Conservation (phyloP, 2,888 invertebrate species). For the Myopa testacea region DNA sequence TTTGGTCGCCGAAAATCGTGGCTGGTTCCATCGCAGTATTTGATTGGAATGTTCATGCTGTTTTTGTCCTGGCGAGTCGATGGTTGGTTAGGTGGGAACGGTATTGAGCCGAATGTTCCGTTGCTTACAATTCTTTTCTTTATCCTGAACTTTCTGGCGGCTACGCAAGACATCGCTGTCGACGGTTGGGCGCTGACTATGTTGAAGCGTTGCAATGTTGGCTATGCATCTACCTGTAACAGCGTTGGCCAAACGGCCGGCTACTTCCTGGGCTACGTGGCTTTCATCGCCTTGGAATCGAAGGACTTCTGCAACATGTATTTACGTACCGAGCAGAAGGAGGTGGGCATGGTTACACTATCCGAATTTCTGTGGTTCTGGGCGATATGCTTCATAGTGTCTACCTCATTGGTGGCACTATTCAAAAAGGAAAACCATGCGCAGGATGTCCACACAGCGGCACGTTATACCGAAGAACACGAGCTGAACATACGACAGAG, state of each 20-base stretch:
- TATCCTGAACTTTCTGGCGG: slow-evolving; percentile 93
- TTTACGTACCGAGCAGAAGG: slow-evolving; percentile 78
- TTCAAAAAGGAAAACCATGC: slow-evolving; percentile 83
- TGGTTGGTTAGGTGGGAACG: slow-evolving; percentile 78
- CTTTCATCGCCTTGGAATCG: slow-evolving; percentile 96
- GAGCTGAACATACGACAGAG: slow-evolving; percentile 75
- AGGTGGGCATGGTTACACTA: slow-evolving; percentile 79
- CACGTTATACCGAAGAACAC: slow-evolving; percentile 61
- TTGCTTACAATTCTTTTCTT: slow-evolving; percentile 89
- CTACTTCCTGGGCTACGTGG: slow-evolving; percentile 94
- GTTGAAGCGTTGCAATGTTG: slow-evolving; percentile 96
- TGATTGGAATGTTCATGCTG: slow-evolving; percentile 91
- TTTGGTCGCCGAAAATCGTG: slow-evolving; percentile 96
- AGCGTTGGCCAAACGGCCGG: slow-evolving; percentile 98
- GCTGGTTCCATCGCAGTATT: slow-evolving; percentile 94
- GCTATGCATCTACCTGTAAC: slow-evolving; percentile 98
- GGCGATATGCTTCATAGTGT: slow-evolving; percentile 90
- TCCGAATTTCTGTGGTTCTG: slow-evolving; percentile 93
- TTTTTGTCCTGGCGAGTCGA: slow-evolving; percentile 82
- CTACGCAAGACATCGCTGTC: slow-evolving; percentile 99
- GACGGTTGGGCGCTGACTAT: slow-evolving; percentile 99
- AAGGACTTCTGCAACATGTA: slow-evolving; percentile 96
- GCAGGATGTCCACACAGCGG: slow-evolving; percentile 62
- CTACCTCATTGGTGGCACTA: slow-evolving; percentile 89
- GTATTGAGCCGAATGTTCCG: slow-evolving; percentile 76